Percentiles rank a stretch among this genome's conserved stretches.
Evolutionary conservation across 2,888 invertebrate species (phyloP).

Genomic region (Coelopa pilipes): DNA sequence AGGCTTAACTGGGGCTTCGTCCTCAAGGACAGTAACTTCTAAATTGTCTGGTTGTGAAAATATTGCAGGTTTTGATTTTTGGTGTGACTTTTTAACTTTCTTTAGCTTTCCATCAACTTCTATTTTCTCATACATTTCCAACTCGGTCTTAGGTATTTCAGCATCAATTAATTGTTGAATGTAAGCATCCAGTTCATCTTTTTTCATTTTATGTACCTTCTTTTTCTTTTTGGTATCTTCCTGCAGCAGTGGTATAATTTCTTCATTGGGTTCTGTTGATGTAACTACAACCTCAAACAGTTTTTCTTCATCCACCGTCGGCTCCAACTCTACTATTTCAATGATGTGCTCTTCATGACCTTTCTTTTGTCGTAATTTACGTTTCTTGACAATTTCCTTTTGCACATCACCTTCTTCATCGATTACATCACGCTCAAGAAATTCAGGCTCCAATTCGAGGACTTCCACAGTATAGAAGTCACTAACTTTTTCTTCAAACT

Average conservation of each 20-base stretch:
- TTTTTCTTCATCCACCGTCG: constrained; percentile 62
- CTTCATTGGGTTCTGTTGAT: constrained; percentile 56
- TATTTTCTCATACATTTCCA: constrained; percentile 66
- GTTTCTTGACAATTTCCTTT: constrained; percentile 57
- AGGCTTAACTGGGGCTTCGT: constrained; percentile 50
- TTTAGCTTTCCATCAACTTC: constrained; percentile 61
- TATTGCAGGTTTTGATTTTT: constrained; percentile 42
- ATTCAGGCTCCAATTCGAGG: constrained; percentile 61
- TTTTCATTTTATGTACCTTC: constrained; percentile 59
- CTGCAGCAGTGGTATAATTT: constrained; percentile 36
- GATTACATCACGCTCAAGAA: constrained; percentile 47
- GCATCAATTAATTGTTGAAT: constrained; percentile 62
- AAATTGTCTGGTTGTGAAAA: constrained; percentile 49
- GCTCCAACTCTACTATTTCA: constrained; percentile 61
- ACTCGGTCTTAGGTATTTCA: constrained; percentile 65
- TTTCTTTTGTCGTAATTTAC: constrained; percentile 61
- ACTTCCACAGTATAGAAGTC: constrained; percentile 57
- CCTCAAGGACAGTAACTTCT: constrained; percentile 52
- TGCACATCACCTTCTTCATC: constrained; percentile 51
- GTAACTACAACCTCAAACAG: constrained; percentile 66
- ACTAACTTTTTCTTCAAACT: constrained; percentile 44
- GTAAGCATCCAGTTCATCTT: constrained; percentile 62
- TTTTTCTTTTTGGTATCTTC: constrained; percentile 48
- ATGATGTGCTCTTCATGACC: constrained; percentile 67
- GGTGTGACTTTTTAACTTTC: constrained; percentile 56